Percentiles rank a stretch among this genome's conserved stretches.
phyloP scores from a whole-genome alignment of 2,797 vertebrate genomes.

The Perdix hodgsoniae region DNA sequence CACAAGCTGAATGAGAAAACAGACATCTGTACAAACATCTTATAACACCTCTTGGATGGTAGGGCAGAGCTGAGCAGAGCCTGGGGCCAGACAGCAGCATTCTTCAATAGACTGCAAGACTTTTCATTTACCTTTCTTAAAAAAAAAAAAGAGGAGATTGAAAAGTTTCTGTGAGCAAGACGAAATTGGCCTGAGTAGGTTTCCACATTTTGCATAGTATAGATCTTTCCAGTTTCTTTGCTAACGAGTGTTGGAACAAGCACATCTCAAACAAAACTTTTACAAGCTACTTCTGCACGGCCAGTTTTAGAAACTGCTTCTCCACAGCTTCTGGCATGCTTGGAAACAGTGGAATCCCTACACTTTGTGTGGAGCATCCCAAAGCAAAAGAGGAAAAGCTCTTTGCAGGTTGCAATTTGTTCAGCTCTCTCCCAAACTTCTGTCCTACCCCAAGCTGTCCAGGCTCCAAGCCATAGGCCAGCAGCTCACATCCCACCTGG shows the following conservation, averaged over 20 bases:
- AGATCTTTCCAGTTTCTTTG: slow-evolving; percentile 8
- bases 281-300: background rate
- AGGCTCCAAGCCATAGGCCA: background rate
- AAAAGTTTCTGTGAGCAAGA: background rate
- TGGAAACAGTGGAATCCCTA: background rate
- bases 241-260: background rate
- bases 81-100: background rate
- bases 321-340: background rate
- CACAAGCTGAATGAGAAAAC: background rate
- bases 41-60: rapidly evolving
- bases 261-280: background rate
- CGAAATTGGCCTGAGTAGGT: background rate
- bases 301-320: background rate
- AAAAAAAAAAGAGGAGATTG: background rate
- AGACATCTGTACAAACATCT: background rate
- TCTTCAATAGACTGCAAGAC: background rate
- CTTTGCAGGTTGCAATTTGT: background rate
- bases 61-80: background rate
- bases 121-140: background rate
- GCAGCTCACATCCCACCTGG: background rate
- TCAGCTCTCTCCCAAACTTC: background rate
- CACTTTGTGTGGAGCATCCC: background rate
- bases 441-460: background rate
- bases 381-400: background rate
- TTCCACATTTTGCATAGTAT: background rate